A percentile compares a stretch with the other conserved stretches of the same genome.
Conservation (phyloP, 2,797 vertebrate species). For the Sciurus vulgaris region DNA sequence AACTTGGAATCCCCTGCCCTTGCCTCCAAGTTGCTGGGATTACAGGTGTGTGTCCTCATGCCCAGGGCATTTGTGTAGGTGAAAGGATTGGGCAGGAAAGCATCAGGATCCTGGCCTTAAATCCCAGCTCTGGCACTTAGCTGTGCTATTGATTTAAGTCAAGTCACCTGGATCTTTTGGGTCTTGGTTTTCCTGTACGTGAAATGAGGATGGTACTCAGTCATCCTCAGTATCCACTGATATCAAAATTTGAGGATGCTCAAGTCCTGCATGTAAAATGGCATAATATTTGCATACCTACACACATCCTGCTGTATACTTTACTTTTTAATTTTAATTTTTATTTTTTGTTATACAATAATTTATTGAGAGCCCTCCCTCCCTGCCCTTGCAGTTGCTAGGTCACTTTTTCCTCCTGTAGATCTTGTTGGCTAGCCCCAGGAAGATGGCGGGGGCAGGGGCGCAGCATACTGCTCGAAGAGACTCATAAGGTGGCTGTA, state of each 20-base stretch:
- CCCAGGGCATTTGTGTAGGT: background rate
- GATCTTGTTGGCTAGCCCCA: slow-evolving; percentile 93
- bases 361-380: slow-evolving; percentile 70
- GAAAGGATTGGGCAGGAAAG: background rate
- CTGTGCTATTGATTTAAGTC: background rate
- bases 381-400: background rate
- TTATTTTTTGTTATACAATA: background rate
- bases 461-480: slow-evolving; percentile 88
- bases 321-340: too few relatives aligned
- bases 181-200: background rate
- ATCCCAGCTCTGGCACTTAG: background rate
- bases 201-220: background rate
- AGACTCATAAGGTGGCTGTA: slow-evolving; percentile 92
- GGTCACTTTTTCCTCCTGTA: slow-evolving; percentile 96
- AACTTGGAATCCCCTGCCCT: too few relatives aligned
- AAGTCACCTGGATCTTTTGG: background rate
- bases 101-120: background rate
- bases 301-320: background rate
- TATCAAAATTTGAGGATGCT: background rate
- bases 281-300: background rate
- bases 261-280: background rate
- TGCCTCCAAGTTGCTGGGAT: too few relatives aligned
- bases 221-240: background rate
- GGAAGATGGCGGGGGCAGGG: slow-evolving; percentile 92
- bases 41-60: too few relatives aligned